Conservation (phyloP, 1,140 invertebrate genomes). For the Drosophila parabipectinata region DNA sequence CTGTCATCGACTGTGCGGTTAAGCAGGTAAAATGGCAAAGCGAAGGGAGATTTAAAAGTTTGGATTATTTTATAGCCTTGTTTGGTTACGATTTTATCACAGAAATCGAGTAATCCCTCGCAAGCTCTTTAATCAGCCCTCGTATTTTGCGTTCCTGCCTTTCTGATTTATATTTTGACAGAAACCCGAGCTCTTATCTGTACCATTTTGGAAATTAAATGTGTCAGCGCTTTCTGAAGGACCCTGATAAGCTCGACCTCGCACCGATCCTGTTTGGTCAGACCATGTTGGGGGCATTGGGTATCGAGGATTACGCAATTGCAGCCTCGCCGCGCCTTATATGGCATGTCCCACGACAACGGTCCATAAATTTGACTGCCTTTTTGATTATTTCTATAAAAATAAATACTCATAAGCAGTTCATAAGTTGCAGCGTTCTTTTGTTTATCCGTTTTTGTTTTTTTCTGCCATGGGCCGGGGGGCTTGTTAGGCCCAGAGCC, state of each 20-base stretch:
- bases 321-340: slow-evolving; percentile 47
- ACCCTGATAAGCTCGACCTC: slow-evolving; percentile 48
- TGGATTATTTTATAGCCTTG: too few species aligned
- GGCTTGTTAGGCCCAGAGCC: slow-evolving; percentile 20
- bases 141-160: slow-evolving; percentile 24
- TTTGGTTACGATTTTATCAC: too few species aligned
- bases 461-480: neutral
- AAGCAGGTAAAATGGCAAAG: slow-evolving; percentile 6
- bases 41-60: slow-evolving; percentile 26
- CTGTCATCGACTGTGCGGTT: slow-evolving; percentile 22
- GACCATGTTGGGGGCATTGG: neutral
- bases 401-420: slow-evolving; percentile 81
- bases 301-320: slow-evolving; percentile 40
- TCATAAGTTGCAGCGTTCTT: slow-evolving; percentile 69
- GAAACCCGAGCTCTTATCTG: slow-evolving; percentile 46
- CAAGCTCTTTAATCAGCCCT: slow-evolving; percentile 17
- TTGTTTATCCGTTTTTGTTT: slow-evolving; percentile 49
- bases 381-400: slow-evolving; percentile 78
- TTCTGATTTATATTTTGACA: slow-evolving; percentile 38
- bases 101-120: too few species aligned
- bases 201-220: slow-evolving; percentile 68
- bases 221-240: slow-evolving; percentile 72
- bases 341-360: slow-evolving; percentile 28
- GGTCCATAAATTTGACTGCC: slow-evolving; percentile 74
- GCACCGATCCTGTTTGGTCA: neutral